Conservation (phyloP, 2,888 invertebrate genomes). For the Hemicrepidius hirtus region DNA sequence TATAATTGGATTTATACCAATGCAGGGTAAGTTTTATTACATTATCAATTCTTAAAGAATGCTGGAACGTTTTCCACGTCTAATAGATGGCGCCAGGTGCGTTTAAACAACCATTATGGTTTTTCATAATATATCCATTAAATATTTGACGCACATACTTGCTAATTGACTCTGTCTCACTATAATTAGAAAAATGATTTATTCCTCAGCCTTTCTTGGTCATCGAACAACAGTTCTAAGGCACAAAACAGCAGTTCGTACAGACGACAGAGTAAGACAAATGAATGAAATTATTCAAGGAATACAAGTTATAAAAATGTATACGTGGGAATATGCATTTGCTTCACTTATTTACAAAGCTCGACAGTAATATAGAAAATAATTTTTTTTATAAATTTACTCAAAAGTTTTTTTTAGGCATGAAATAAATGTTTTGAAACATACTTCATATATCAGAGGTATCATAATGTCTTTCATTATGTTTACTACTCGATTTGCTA, state of each 20-base stretch:
- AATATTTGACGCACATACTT: no score
- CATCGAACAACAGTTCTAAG: slow-evolving; percentile 73
- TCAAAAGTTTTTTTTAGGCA: slow-evolving; percentile 59
- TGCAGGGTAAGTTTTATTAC: slow-evolving; percentile 72
- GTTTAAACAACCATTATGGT: no score
- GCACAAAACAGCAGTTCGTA: slow-evolving; percentile 81
- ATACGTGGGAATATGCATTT: slow-evolving; percentile 94
- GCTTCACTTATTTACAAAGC: slow-evolving; percentile 74
- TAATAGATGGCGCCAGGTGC: no score
- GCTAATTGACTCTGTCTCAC: no score
- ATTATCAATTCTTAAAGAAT: no score
- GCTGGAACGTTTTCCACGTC: no score
- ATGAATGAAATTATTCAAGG: slow-evolving; percentile 93
- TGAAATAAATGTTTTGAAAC: slow-evolving; percentile 76
- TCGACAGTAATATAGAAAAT: slow-evolving; percentile 56
- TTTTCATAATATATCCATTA: no score
- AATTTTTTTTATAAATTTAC: background rate
- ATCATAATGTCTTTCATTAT: slow-evolving; percentile 82
- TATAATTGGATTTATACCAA: slow-evolving; percentile 77
- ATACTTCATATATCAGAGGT: slow-evolving; percentile 79
- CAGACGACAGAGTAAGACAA: slow-evolving; percentile 88
- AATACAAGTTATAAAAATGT: slow-evolving; percentile 96
- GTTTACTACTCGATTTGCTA: slow-evolving; percentile 82
- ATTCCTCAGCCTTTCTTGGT: slow-evolving; percentile 72
- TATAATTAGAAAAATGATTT: background rate